Evolutionary conservation across 2,888 invertebrate genomes (phyloP), one percentile per base, ranked within the genome.

Genomic region (Diploptera punctata): DNA sequence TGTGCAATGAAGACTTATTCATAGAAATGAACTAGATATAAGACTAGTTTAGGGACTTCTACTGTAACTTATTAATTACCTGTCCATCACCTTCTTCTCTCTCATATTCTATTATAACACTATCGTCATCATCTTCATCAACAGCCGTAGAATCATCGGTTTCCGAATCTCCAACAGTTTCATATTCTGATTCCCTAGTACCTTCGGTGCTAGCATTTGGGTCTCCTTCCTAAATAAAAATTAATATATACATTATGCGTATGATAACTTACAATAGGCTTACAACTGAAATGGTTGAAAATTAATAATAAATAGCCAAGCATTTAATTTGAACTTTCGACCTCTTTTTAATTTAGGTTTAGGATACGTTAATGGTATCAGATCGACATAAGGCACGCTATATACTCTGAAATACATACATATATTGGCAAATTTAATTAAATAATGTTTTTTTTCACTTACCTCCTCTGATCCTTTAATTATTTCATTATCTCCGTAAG

Each of bases 1-100:
- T n/a, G n/a, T n/a, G n/a, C n/a, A n/a, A n/a, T n/a, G n/a, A n/a
- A n/a, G n/a, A n/a, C n/a, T n/a, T n/a, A n/a, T n/a, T n/a, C n/a
- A n/a, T n/a, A n/a, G n/a, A n/a, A n/a, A n/a, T n/a, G n/a, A n/a
- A n/a, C n/a, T n/a, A n/a, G n/a, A n/a, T n/a, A n/a, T n/a, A n/a
- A n/a, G n/a, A n/a, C n/a, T n/a, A n/a, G n/a, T n/a, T n/a, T n/a
- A n/a, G n/a, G n/a, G n/a, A n/a, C 26, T 9, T 70, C 33, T 70
- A 19, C 29, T 24, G n/a, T 24, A 21, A 38, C 19, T 69, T 29
- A n/a, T n/a, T n/a, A 38, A 75, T 77, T 78, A 84, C 91, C 87
- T 93, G 91, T 62, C 89, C 91, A 80, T 93, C 93, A 0, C 91
- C 91, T 81, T 91, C 88, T 78, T 89, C 91, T 71, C 90, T 84